Conservation (phyloP, 2,797 vertebrate genomes). For the Myoxocephalus aenaeus region DNA sequence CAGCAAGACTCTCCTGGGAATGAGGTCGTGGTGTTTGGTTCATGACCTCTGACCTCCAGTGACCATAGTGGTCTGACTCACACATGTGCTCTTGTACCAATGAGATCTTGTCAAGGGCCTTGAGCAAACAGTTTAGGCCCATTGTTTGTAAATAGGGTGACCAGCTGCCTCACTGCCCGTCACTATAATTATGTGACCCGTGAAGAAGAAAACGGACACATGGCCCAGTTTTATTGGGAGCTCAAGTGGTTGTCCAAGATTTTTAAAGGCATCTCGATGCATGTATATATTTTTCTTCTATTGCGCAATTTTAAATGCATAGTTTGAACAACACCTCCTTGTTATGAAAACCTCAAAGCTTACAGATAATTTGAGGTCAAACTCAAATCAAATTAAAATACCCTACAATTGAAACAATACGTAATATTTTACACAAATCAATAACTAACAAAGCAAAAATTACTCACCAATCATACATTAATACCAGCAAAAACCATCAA, state of each 20-base stretch:
- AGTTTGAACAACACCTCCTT: background rate
- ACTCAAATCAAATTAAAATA: background rate
- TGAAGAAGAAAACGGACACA: constrained; percentile 48
- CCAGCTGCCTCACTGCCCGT: constrained; percentile 66
- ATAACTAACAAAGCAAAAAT: background rate
- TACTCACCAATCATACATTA: constrained; percentile 11
- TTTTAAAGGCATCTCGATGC: background rate
- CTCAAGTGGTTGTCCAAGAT: constrained; percentile 16
- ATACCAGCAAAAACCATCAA: constrained; percentile 16
- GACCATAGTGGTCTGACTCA: constrained; percentile 75
- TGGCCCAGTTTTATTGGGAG: constrained; percentile 28
- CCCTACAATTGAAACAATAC: background rate
- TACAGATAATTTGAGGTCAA: background rate
- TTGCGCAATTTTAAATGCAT: background rate
- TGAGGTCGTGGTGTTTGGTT: constrained; percentile 68
- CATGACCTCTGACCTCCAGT: constrained; percentile 69
- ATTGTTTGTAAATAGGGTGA: constrained; percentile 76
- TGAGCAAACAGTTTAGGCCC: constrained; percentile 75
- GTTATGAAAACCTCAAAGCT: background rate
- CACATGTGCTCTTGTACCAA: constrained; percentile 72
- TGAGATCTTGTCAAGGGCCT: constrained; percentile 65
- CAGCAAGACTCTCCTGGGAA: constrained; percentile 73
- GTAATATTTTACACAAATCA: constrained; percentile 5
- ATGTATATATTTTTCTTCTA: background rate
- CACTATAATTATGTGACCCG: constrained; percentile 67